phyloP scores from a whole-genome alignment of 1,140 invertebrate species.

The Latrodectus geometricus region DNA sequence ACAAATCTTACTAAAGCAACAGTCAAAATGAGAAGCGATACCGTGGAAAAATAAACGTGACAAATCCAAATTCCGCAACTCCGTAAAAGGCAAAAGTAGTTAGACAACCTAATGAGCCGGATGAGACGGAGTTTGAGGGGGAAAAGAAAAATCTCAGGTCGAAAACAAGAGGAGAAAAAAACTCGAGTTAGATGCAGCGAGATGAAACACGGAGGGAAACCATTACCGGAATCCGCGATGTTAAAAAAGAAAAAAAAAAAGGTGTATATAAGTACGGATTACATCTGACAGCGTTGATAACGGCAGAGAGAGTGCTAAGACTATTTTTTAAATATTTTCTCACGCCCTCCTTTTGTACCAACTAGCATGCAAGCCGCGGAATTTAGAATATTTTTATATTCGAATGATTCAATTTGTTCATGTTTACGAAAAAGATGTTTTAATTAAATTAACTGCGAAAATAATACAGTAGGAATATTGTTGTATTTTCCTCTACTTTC shows the following conservation, averaged over 20 bases:
- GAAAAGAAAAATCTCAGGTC: neutral
- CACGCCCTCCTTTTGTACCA: neutral
- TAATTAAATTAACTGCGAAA: too few species aligned
- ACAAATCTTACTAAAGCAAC: neutral
- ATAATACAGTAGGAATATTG: too few species aligned
- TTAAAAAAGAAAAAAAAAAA: neutral
- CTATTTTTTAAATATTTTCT: neutral
- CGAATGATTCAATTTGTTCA: too few species aligned
- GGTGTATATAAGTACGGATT: neutral
- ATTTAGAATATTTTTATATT: neutral
- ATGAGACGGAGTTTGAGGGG: neutral
- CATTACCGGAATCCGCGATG: neutral
- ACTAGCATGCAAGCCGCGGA: neutral
- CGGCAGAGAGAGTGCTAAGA: neutral
- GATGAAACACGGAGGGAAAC: neutral
- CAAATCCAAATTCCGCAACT: neutral
- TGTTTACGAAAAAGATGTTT: too few species aligned
- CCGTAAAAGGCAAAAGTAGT: neutral
- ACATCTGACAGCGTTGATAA: neutral
- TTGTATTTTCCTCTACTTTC: too few species aligned
- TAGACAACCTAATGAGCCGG: slow-evolving; percentile 27
- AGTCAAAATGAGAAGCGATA: neutral
- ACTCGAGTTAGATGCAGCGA: neutral
- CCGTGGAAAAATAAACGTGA: neutral
- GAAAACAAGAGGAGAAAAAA: neutral